Evolutionary conservation across 2,797 vertebrate genomes (phyloP).

Genomic region (Fratercula arctica): DNA sequence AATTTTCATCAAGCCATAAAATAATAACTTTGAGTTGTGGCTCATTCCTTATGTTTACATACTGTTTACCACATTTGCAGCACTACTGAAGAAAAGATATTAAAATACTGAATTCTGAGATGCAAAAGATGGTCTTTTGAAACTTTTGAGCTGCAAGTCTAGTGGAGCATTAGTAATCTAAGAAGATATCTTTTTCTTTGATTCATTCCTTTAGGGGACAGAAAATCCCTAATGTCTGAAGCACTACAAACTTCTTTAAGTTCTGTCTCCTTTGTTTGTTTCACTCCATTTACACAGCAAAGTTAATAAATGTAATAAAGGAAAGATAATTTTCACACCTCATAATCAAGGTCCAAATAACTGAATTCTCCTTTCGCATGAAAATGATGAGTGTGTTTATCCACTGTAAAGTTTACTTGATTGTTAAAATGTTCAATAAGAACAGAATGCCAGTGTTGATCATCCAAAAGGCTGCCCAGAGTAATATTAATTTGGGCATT

Average conservation of each 20-base stretch:
- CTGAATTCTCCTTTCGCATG: slow-evolving; percentile 80
- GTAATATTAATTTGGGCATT: slow-evolving; percentile 76
- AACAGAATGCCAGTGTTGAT: slow-evolving; percentile 92
- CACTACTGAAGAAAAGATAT: neutral
- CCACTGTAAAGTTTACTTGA: slow-evolving; percentile 91
- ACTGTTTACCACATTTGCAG: neutral
- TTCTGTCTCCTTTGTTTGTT: neutral
- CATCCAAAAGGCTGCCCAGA: slow-evolving; percentile 90
- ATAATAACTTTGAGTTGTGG: neutral
- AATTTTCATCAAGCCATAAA: neutral
- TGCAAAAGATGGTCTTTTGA: neutral
- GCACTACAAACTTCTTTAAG: neutral
- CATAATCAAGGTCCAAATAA: slow-evolving; percentile 84
- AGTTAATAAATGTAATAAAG: slow-evolving; percentile 24
- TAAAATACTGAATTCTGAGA: neutral
- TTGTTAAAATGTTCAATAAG: slow-evolving; percentile 82
- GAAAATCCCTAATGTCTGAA: neutral
- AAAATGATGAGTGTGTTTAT: slow-evolving; percentile 84
- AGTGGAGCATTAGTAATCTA: neutral
- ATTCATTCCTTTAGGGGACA: neutral
- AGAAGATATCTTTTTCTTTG: neutral
- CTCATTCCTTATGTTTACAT: neutral
- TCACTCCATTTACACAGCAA: neutral
- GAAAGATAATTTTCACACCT: slow-evolving; percentile 83
- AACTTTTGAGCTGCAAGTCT: neutral